Conservation (phyloP, 2,797 vertebrate genomes). For the Novumbra hubbsi region DNA sequence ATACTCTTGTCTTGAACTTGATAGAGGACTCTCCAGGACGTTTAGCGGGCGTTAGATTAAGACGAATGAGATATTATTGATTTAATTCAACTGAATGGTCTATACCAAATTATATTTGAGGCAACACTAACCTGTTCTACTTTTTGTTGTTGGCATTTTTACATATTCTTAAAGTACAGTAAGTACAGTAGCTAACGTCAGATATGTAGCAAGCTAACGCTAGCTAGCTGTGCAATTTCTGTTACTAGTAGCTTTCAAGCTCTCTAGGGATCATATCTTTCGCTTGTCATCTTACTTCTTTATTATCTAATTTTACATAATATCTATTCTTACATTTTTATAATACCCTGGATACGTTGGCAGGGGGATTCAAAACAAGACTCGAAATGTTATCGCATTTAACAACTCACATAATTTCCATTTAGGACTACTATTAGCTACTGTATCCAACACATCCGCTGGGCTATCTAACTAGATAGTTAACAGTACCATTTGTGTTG, state of each 20-base stretch:
- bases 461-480: too few species aligned
- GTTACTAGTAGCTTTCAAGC: neutral
- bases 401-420: neutral
- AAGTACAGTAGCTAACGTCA: neutral
- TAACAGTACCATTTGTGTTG: neutral
- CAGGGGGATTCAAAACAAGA: neutral
- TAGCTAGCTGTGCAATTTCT: neutral
- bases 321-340: neutral
- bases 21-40: constrained; percentile 60
- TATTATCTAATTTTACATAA: neutral
- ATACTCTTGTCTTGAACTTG: neutral
- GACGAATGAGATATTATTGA: constrained; percentile 38
- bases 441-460: too few species aligned
- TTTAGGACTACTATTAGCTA: too few species aligned
- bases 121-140: neutral
- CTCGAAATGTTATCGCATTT: neutral
- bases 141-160: neutral
- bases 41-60: constrained; percentile 68
- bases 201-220: neutral
- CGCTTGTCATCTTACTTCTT: neutral
- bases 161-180: neutral
- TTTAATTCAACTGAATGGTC: neutral
- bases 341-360: neutral
- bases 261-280: neutral
- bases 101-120: neutral